Evolutionary conservation across 2,113 vertebrate species (phyloP), one percentile per base, ranked within the genome.

Genomic region (Rhombomys opimus): DNA sequence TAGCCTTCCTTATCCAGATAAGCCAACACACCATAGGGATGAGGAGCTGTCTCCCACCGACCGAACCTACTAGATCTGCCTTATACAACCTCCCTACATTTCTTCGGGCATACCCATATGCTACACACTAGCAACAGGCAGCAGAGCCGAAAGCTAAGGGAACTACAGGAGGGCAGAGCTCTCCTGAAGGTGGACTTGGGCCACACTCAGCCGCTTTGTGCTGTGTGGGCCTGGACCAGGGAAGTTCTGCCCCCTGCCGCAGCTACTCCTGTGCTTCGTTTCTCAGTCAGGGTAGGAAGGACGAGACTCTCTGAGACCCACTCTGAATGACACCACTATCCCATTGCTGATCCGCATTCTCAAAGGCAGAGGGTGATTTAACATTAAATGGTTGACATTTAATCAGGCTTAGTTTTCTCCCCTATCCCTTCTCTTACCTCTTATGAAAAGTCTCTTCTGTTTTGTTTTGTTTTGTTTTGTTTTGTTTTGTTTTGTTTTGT

Each of bases 221-320:
- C 50, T 38, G 25, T n/a, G 30, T 6, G 23, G 54, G 15, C 59
- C 75, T 81, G 23, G 70, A 32, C 52, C 32, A 30, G 7, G 41
- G 32, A 46, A 85, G 78, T 1, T 75, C 59, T 54, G 41, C 5
- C 5, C n/a, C 59, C 68, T 22, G 12, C 6, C 25, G 59, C 41
- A 78, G 90, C 32, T 35, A 22, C 61, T 87, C 63, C 35, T 12
- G 0, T 41, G 27, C 18, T 63, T 90, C 85, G 75, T 70, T 86
- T 70, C 91, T 93, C 86, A 52, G 50, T 90, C 89, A 96, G 63
- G 50, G 92, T 4, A 41, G 78, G 89, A 94, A 95, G 75, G 18
- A 93, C 50, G 23, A 18, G 93, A 3, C 2, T 95, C 80, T 90
- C 73, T 93, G 59, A 15, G 5, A 89, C 35, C 94, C 65, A 7